phyloP scores from a whole-genome alignment of 2,797 vertebrate genomes.

The Xyrichtys novacula region DNA sequence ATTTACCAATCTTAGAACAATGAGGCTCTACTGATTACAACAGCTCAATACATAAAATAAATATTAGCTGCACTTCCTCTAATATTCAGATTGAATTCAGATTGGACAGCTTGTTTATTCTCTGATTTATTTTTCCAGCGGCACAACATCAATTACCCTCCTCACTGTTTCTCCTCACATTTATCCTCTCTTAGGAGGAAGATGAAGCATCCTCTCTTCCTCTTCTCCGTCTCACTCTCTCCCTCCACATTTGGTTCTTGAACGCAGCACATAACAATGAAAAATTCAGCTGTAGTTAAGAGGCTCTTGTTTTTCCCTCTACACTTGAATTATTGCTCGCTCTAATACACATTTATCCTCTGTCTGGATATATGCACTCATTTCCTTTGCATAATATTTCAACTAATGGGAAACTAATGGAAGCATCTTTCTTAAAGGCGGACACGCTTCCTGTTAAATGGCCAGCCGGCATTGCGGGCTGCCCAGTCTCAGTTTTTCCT shows the following conservation, averaged over 20 bases:
- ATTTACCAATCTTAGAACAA: background rate
- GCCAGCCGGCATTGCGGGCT: background rate
- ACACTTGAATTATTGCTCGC: constrained; percentile 32
- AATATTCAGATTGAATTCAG: constrained; percentile 3
- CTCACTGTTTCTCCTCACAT: background rate
- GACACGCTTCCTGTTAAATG: constrained; percentile 13
- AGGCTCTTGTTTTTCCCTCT: constrained; percentile 40
- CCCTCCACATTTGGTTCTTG: constrained; percentile 28
- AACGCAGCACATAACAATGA: constrained; percentile 53
- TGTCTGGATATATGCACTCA: constrained; percentile 26
- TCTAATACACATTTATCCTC: constrained; percentile 31
- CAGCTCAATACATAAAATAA: background rate
- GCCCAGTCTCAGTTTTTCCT: background rate
- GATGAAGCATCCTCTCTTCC: background rate
- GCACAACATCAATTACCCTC: constrained; percentile 1
- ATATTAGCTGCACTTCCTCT: background rate
- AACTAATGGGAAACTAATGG: constrained; percentile 60
- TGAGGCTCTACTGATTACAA: too few species aligned
- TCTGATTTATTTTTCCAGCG: background rate
- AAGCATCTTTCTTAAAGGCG: constrained; percentile 17
- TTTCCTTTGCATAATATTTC: constrained; percentile 43
- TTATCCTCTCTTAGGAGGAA: background rate
- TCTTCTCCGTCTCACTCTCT: constrained; percentile 6
- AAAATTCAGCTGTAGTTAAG: constrained; percentile 41
- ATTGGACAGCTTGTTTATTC: background rate